Evolutionary conservation across 2,113 vertebrate genomes (phyloP), one percentile per base, ranked within the genome.

Genomic region (Bufo bufo): DNA sequence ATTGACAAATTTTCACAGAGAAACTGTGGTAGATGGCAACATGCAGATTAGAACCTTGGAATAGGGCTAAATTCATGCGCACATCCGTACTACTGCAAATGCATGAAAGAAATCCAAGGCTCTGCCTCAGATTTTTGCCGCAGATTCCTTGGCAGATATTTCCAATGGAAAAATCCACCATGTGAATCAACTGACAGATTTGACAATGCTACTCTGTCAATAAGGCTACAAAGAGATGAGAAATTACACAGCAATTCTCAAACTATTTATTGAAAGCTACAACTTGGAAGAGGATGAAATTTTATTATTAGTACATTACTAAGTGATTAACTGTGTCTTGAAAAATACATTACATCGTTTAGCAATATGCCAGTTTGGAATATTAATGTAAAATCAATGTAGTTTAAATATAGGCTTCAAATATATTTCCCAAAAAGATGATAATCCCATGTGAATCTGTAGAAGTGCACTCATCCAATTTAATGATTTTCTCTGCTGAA

Each of bases 401-500:
- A 59, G 23, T 58, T 58, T 43, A 61, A 81, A 81, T 81, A 59
- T 50, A 43, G 43, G 66, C 61, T 83, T 43, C 47, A 77, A 52
- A 88, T 77, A 77, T 43, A 19, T 65, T 88, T 50, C 43, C 45
- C n/a, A 52, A 83, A 82, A 83, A 52, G 47, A 19, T 83, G 47
- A 77, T 63, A 88, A 83, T 88, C 80, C 50, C 81, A 20, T 17
- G 87, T 83, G 87, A 83, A 65, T 66, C 56, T 84, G 71, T 83
- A 54, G 13, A 14, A 83, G 80, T 61, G 7, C 52, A 43, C 58
- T 75, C 74, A 72, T 65, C 80, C 52, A 83, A 82, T 88, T 83
- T 88, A 88, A 83, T 88, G 87, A 88, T 54, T 77, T 43, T 77
- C 61, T 8, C 20, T 83, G 81, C 87, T 63, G 59, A 82, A 50